Conservation (phyloP, 2,888 invertebrate species). For the Nasonovia ribisnigri region DNA sequence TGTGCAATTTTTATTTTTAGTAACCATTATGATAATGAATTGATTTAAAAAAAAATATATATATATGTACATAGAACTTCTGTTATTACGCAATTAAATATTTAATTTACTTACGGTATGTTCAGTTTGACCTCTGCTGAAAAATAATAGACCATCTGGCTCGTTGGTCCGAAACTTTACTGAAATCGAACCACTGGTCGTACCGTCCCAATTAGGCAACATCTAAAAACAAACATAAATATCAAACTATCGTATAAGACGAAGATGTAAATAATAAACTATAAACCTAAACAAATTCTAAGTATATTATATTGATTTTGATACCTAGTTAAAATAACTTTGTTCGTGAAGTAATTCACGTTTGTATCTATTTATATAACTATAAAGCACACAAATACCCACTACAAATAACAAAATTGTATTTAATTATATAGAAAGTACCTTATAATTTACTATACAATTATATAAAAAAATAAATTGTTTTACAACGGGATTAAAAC, state of each 20-base stretch:
- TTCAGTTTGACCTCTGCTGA: conserved; percentile 78
- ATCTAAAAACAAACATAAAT: conserved; percentile 74
- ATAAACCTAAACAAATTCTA: not conserved
- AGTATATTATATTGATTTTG: not conserved
- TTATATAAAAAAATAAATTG: not conserved
- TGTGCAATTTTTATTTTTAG: not conserved
- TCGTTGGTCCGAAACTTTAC: conserved; percentile 97
- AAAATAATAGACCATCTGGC: conserved; percentile 92
- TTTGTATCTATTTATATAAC: not conserved
- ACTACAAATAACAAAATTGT: not conserved
- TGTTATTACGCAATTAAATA: not conserved
- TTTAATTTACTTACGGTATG: conserved; percentile 48
- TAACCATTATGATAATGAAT: not conserved
- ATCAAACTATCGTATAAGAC: not conserved
- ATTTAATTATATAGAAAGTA: not conserved
- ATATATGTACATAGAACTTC: not conserved
- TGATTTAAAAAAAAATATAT: not conserved
- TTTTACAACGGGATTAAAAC: not conserved
- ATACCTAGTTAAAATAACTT: not conserved
- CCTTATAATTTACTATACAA: not conserved
- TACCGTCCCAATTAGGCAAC: conserved; percentile 91
- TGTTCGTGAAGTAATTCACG: not conserved
- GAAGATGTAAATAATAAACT: not conserved
- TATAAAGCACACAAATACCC: not conserved
- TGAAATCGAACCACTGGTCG: conserved; percentile 88